phyloP scores from a whole-genome alignment of 2,888 invertebrate species.

The Heliothis peltigera region DNA sequence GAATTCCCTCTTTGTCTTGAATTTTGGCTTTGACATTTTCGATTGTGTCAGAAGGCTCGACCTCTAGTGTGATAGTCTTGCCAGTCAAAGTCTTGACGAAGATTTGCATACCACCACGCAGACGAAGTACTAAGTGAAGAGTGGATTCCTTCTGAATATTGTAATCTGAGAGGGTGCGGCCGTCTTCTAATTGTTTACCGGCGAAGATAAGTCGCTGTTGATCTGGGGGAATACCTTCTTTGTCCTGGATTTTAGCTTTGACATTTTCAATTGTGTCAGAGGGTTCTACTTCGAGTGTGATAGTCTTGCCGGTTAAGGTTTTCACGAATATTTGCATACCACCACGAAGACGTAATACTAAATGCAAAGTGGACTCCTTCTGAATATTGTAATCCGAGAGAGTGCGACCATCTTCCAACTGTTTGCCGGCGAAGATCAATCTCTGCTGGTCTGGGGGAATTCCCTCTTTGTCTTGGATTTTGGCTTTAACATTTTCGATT shows the following conservation, averaged over 20 bases:
- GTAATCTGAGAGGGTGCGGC: conserved; percentile 40
- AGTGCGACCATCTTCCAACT: conserved; percentile 70
- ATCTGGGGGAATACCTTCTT: conserved; percentile 58
- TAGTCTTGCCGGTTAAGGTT: conserved; percentile 55
- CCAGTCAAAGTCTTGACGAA: conserved; percentile 55
- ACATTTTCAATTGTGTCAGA: conserved; percentile 59
- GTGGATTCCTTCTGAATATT: conserved; percentile 58
- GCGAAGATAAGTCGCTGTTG: conserved; percentile 57
- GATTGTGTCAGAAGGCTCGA: conserved; percentile 53
- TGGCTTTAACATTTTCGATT: conserved; percentile 72
- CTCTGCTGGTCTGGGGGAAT: conserved; percentile 73
- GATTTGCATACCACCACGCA: conserved; percentile 60
- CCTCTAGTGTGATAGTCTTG: conserved; percentile 51
- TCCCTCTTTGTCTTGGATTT: conserved; percentile 71
- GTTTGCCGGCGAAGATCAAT: conserved; percentile 72
- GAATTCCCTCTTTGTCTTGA: conserved; percentile 57
- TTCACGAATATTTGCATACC: conserved; percentile 73
- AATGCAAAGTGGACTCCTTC: conserved; percentile 73
- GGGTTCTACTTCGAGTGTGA: conserved; percentile 47
- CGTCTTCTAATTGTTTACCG: conserved; percentile 57
- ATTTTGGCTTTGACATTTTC: conserved; percentile 59
- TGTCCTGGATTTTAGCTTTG: conserved; percentile 56
- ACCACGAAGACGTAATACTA: conserved; percentile 63
- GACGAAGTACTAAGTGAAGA: conserved; percentile 41
- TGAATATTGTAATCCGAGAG: conserved; percentile 67